These are phyloP conservation scores for Sturmia bella DNA, from an alignment of 2,888 invertebrate genomes.

Conservation along the genomic window DNA sequence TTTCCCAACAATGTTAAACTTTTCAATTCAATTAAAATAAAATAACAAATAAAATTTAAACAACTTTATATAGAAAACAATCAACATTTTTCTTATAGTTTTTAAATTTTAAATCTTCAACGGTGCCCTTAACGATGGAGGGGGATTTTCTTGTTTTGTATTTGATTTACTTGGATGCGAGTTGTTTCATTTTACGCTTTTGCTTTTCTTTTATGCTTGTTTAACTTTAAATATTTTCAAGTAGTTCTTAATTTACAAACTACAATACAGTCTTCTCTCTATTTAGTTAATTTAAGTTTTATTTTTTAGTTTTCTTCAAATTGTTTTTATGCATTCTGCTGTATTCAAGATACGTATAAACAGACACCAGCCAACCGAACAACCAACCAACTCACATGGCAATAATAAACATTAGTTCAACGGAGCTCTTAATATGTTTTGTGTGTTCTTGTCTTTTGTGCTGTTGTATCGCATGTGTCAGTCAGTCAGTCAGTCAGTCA, in stretches of 20 bases:
- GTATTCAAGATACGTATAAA: slow-evolving; percentile 25
- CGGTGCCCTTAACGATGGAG: not conserved
- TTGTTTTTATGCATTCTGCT: slow-evolving; percentile 23
- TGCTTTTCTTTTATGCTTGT: slow-evolving; percentile 43
- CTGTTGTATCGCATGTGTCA: slow-evolving; percentile 15
- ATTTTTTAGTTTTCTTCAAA: slow-evolving; percentile 9
- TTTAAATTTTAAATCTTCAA: slow-evolving; percentile 11
- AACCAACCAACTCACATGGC: slow-evolving; percentile 43
- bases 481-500: not conserved
- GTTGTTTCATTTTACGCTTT: slow-evolving; percentile 32
- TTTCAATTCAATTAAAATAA: slow-evolving; percentile 25
- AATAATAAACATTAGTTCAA: slow-evolving; percentile 57
- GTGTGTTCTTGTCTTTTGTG: not conserved
- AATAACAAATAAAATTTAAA: slow-evolving; percentile 17
- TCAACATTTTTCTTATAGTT: not conserved
- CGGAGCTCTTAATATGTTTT: slow-evolving; percentile 54
- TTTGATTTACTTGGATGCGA: slow-evolving; percentile 39
- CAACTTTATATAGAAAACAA: slow-evolving; percentile 21
- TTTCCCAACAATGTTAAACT: not conserved
- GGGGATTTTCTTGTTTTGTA: slow-evolving; percentile 14
- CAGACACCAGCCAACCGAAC: slow-evolving; percentile 27
- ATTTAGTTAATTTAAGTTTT: slow-evolving; percentile 64
- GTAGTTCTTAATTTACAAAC: slow-evolving; percentile 64
- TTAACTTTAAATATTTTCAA: slow-evolving; percentile 58
- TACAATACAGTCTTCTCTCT: slow-evolving; percentile 45